phyloP scores from a whole-genome alignment of 2,888 invertebrate genomes.

The Laothoe populi region DNA sequence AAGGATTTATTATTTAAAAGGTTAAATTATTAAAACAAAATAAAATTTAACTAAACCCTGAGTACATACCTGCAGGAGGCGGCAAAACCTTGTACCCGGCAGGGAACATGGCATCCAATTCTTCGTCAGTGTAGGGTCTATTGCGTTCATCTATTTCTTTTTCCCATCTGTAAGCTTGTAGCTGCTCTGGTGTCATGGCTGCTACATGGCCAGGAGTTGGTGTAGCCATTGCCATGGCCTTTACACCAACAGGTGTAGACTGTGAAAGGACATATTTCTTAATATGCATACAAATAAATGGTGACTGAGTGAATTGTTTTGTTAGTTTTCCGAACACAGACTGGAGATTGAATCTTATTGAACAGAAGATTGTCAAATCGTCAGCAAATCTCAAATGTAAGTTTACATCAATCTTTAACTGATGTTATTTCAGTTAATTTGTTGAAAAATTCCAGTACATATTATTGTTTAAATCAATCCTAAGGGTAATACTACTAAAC shows the following conservation, averaged over 20 bases:
- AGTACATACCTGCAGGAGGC: constrained; percentile 92
- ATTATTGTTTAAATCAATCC: too few species aligned
- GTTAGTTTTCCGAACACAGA: too few species aligned
- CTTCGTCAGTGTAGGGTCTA: constrained; percentile 97
- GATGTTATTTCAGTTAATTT: too few species aligned
- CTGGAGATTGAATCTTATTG: too few species aligned
- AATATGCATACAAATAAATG: background rate
- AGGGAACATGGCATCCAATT: constrained; percentile 98
- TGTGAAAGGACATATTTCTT: constrained; percentile 39
- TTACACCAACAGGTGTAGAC: constrained; percentile 94
- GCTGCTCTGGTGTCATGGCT: constrained; percentile 99
- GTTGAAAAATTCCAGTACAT: too few species aligned
- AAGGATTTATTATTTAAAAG: constrained; percentile 34
- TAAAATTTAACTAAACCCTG: constrained; percentile 33
- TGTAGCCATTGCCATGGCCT: constrained; percentile 99
- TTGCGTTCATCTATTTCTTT: constrained; percentile 99
- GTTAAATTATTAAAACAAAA: constrained; percentile 29
- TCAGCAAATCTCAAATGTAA: too few species aligned
- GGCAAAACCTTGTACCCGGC: constrained; percentile 98
- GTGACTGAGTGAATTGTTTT: too few species aligned
- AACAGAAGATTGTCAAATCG: too few species aligned
- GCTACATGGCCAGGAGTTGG: constrained; percentile 98
- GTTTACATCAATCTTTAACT: too few species aligned
- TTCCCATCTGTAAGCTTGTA: constrained; percentile 99
- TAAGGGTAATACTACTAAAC: too few species aligned